Conservation (phyloP, 2,888 invertebrate species). For the Agrotis segetum region DNA sequence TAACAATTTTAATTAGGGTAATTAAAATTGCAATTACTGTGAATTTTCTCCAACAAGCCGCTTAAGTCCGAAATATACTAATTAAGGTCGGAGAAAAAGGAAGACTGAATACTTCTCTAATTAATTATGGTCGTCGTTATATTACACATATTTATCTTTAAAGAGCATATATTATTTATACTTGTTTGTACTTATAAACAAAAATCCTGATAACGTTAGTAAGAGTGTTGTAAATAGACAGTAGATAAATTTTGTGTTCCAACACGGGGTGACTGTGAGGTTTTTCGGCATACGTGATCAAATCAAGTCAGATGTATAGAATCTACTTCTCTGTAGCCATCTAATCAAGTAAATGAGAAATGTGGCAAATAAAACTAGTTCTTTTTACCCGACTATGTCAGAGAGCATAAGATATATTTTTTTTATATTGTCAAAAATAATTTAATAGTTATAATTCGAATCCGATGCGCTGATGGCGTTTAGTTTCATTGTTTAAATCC, state of each 20-base stretch:
- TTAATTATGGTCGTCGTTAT: too few relatives aligned
- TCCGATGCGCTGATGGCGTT: background rate
- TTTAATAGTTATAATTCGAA: background rate
- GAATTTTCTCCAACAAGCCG: conserved; percentile 8
- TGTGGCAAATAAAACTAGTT: background rate
- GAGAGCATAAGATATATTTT: too few relatives aligned
- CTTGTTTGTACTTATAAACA: too few relatives aligned
- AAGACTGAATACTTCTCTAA: background rate
- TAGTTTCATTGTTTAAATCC: background rate
- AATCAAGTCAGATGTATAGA: conserved; percentile 10
- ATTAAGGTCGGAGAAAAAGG: conserved; percentile 3
- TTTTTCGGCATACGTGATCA: conserved; percentile 17
- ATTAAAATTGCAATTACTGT: conserved; percentile 38
- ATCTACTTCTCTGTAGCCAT: background rate
- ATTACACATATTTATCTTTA: too few relatives aligned
- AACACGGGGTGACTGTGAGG: background rate
- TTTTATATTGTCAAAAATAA: too few relatives aligned
- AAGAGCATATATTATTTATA: too few relatives aligned
- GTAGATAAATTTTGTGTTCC: background rate
- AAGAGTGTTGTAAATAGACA: background rate
- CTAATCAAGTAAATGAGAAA: conserved; percentile 7
- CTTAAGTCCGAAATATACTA: conserved; percentile 25
- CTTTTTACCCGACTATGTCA: background rate
- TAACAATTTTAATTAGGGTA: conserved; percentile 20
- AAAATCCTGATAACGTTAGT: background rate